Evolutionary conservation across 2,113 vertebrate species (phyloP), one percentile per base, ranked within the genome.

Genomic region (Oenanthe oenanthe): DNA sequence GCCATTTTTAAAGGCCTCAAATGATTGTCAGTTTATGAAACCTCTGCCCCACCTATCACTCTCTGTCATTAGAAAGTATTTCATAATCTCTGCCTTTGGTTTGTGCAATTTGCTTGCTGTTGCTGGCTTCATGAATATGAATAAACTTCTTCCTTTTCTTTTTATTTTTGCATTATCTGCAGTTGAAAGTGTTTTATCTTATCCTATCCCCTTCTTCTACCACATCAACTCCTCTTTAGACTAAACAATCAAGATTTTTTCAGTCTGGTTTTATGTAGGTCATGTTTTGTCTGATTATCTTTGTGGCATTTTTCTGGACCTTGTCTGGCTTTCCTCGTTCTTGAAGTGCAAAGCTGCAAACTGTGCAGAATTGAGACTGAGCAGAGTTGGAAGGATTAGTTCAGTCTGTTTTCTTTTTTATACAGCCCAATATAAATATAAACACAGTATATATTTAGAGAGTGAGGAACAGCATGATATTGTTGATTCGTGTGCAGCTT

Each of bases 401-500:
- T 73, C 53, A 85, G 60, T 80, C 58, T 90, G 47, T 88, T 88
- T 94, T 79, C 58, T 88, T 95, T 68, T 95, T 94, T 92, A 86
- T 71, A 71, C 24, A 93, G 60, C 24, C 47, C 47, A 67, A 85
- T 92, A 86, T 83, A 90, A 94, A 94, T 90, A 94, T 56, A 92
- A 90, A 90, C 51, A 88, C 57, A 57, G 31, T 65, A 79, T 92
- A 83, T 93, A 88, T 95, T 95, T 94, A 73, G 67, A 84, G 56
- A 83, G 75, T 48, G 43, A 92, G 79, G 38, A 95, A 70, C 82
- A 90, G 79, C 67, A 58, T 83, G 90, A 70, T 96, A 84, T 71
- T 89, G 62, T 95, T 95, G 91, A 94, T 94, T 92, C 72, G 86
- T 88, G 83, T 94, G 68, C 68, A 93, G 92, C 79, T 92, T 92